phyloP scores from a whole-genome alignment of 2,888 invertebrate species.

The Liopterus haemorrhoidalis region DNA sequence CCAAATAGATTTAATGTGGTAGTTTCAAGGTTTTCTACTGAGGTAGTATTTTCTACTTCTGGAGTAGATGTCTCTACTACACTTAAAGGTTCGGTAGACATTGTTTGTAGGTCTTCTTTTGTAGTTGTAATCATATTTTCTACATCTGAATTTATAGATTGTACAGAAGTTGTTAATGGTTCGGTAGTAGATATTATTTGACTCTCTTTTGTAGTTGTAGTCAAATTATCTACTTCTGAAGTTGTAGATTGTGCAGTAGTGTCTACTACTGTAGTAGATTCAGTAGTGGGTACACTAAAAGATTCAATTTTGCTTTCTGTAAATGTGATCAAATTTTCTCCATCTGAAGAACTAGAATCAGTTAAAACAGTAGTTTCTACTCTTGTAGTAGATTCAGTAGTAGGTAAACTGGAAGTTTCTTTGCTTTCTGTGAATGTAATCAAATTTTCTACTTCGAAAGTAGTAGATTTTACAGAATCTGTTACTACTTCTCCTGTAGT shows the following conservation, averaged over 20 bases:
- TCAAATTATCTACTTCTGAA: not conserved
- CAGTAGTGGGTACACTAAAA: not conserved
- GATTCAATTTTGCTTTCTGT: constrained; percentile 1
- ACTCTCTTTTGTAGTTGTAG: not conserved
- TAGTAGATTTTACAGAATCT: not conserved
- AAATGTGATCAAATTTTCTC: not conserved
- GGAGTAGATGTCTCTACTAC: not conserved
- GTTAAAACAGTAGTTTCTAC: not conserved
- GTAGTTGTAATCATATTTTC: constrained; percentile 1
- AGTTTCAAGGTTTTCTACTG: constrained; percentile 9
- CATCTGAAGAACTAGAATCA: constrained; percentile 1
- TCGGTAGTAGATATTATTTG: not conserved
- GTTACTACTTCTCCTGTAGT: not conserved
- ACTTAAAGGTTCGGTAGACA: not conserved
- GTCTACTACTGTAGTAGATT: constrained; percentile 3
- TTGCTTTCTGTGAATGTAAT: constrained; percentile 1
- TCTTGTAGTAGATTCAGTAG: constrained; percentile 12
- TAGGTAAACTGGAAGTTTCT: constrained; percentile 6
- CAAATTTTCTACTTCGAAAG: constrained; percentile 2
- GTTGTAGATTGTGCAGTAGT: not conserved
- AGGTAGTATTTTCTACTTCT: constrained; percentile 7
- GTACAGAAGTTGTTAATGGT: not conserved
- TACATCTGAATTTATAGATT: constrained; percentile 14
- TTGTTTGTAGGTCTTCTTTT: constrained; percentile 5
- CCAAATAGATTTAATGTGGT: no score